Percentiles rank a stretch among this genome's conserved stretches.
phyloP scores from a whole-genome alignment of 2,113 vertebrate species.

The Jaculus jaculus region DNA sequence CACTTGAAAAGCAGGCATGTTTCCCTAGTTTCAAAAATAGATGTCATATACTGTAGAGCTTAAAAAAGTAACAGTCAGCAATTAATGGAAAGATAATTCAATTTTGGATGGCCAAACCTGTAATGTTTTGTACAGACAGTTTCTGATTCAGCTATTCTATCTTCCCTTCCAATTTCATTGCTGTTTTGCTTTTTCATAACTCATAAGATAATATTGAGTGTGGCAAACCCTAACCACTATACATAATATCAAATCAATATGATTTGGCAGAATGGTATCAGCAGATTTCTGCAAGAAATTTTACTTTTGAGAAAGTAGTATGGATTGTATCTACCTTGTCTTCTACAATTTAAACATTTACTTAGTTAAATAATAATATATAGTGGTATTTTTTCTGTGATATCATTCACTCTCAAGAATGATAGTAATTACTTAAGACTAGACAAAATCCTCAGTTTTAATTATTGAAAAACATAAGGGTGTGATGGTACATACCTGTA shows the following conservation, averaged over 20 bases:
- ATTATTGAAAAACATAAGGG: not conserved
- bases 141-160: not conserved
- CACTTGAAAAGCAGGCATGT: not conserved
- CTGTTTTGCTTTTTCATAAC: not conserved
- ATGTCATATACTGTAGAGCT: not conserved
- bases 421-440: conserved; percentile 23
- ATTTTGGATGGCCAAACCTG: not conserved
- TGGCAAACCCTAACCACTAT: too few species aligned
- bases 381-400: not conserved
- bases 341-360: not conserved
- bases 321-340: not conserved
- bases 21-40: conserved; percentile 29
- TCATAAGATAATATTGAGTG: not conserved
- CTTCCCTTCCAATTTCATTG: not conserved
- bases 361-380: too few species aligned
- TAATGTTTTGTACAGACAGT: not conserved
- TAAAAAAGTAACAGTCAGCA: not conserved
- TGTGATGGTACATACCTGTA: not conserved
- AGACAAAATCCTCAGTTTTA: not conserved
- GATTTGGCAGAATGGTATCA: not conserved
- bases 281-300: too few species aligned
- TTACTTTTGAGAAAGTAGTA: not conserved
- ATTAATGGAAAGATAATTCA: not conserved
- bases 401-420: not conserved
- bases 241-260: not conserved